phyloP scores from a whole-genome alignment of 2,888 invertebrate species.

The Archips crataeganus region DNA sequence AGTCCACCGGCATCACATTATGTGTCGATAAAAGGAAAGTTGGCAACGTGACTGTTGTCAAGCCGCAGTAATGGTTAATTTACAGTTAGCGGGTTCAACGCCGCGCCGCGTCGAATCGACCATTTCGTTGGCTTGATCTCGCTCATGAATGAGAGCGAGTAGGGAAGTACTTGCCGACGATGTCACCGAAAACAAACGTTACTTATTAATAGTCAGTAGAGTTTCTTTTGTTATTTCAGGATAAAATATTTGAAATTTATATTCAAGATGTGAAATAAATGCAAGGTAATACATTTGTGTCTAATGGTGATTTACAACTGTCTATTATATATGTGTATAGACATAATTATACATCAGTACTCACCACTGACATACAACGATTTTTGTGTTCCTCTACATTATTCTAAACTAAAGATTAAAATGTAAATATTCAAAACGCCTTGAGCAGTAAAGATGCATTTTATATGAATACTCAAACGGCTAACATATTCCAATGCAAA shows the following conservation, averaged over 20 bases:
- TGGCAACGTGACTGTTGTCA: constrained; percentile 6
- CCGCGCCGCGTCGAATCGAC: constrained; percentile 20
- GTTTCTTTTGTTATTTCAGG: neutral
- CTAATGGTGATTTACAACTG: too few species aligned
- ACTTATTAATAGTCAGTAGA: neutral
- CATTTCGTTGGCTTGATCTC: constrained; percentile 19
- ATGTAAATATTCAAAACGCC: neutral
- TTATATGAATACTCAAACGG: constrained; percentile 2
- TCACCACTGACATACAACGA: neutral
- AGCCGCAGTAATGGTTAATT: constrained; percentile 11
- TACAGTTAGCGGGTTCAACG: constrained; percentile 18
- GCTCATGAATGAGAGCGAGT: constrained; percentile 16
- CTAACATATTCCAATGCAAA: constrained; percentile 7
- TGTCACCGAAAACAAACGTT: neutral
- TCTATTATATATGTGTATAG: neutral
- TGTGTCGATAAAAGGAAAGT: constrained; percentile 5
- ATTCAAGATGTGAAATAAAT: too few species aligned
- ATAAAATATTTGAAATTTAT: neutral
- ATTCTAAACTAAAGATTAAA: neutral
- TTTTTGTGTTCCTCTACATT: neutral
- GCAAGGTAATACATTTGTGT: too few species aligned
- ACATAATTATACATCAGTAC: neutral
- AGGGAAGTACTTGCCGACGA: neutral
- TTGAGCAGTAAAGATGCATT: constrained; percentile 5
- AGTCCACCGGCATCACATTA: neutral